Conservation (phyloP, 2,888 invertebrate species). For the Linyphia triangularis region DNA sequence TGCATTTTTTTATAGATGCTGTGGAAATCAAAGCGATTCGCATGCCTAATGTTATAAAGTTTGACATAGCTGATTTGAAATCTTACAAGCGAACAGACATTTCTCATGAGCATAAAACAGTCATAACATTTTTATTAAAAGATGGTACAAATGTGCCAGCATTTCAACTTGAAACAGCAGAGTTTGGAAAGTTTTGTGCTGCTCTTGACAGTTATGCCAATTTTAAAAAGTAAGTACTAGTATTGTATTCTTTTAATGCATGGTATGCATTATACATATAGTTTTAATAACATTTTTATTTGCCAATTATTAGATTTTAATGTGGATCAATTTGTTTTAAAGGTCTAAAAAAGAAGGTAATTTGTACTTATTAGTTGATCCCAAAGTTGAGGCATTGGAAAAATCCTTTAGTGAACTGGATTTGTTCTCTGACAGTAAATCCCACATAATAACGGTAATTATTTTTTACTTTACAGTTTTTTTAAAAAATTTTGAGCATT, state of each 20-base stretch:
- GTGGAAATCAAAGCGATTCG: slow-evolving; percentile 66
- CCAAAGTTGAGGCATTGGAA: slow-evolving; percentile 85
- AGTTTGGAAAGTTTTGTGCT: slow-evolving; percentile 87
- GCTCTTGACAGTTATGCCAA: slow-evolving; percentile 82
- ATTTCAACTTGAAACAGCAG: slow-evolving; percentile 92
- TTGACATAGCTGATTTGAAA: slow-evolving; percentile 84
- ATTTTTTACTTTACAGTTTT: not conserved
- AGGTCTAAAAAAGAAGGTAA: slow-evolving; percentile 87
- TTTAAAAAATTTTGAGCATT: not conserved
- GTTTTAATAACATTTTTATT: not conserved
- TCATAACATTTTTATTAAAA: slow-evolving; percentile 85
- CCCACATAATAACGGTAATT: slow-evolving; percentile 81
- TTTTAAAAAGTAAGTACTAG: slow-evolving; percentile 82
- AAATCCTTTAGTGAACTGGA: slow-evolving; percentile 93
- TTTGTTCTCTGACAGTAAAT: slow-evolving; percentile 86
- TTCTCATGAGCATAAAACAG: slow-evolving; percentile 78
- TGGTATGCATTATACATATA: not conserved
- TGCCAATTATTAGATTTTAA: not conserved
- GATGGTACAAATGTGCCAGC: slow-evolving; percentile 87
- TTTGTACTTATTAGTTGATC: slow-evolving; percentile 85
- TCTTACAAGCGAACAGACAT: slow-evolving; percentile 82
- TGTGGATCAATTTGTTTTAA: not conserved
- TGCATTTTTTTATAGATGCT: slow-evolving; percentile 43
- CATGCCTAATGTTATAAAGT: slow-evolving; percentile 80
- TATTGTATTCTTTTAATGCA: not conserved